Percentiles rank a stretch among this genome's conserved stretches.
Evolutionary conservation across 2,113 vertebrate species (phyloP).

Genomic region (Poicephalus meyeri): DNA sequence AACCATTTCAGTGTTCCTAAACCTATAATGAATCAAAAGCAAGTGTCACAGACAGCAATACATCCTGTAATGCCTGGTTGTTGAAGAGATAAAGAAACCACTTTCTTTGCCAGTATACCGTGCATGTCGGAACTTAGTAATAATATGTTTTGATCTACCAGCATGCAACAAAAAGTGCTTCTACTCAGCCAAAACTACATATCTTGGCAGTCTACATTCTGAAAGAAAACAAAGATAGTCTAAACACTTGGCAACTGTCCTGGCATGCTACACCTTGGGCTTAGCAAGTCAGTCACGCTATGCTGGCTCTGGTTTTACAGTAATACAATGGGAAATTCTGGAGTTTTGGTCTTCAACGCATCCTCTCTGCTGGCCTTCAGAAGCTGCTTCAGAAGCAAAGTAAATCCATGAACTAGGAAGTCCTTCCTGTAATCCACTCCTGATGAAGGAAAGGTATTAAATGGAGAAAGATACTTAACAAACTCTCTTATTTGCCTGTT

Average conservation of each 20-base stretch:
- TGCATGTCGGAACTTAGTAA: constrained; percentile 41
- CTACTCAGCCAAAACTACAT: constrained; percentile 65
- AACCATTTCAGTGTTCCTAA: not conserved
- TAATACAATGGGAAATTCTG: not conserved
- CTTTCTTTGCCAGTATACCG: constrained; percentile 28
- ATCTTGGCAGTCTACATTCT: constrained; percentile 53
- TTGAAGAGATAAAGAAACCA: constrained; percentile 23
- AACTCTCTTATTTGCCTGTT: not conserved
- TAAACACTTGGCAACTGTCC: constrained; percentile 56
- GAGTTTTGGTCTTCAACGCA: not conserved
- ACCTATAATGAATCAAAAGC: not conserved
- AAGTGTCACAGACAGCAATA: constrained; percentile 8
- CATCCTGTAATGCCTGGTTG: not conserved
- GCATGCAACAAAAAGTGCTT: constrained; percentile 55
- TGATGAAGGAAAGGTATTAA: not conserved
- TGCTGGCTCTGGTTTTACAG: constrained; percentile 31
- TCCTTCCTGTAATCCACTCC: not conserved
- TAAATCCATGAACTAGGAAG: not conserved
- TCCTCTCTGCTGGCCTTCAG: not conserved
- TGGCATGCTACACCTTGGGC: constrained; percentile 63
- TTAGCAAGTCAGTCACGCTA: constrained; percentile 69
- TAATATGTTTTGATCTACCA: constrained; percentile 1
- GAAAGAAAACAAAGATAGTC: constrained; percentile 67
- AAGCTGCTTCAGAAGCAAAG: not conserved
- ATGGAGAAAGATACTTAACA: not conserved